Evolutionary conservation across 1,140 invertebrate genomes (phyloP).

Genomic region (Spodoptera frugiperda): DNA sequence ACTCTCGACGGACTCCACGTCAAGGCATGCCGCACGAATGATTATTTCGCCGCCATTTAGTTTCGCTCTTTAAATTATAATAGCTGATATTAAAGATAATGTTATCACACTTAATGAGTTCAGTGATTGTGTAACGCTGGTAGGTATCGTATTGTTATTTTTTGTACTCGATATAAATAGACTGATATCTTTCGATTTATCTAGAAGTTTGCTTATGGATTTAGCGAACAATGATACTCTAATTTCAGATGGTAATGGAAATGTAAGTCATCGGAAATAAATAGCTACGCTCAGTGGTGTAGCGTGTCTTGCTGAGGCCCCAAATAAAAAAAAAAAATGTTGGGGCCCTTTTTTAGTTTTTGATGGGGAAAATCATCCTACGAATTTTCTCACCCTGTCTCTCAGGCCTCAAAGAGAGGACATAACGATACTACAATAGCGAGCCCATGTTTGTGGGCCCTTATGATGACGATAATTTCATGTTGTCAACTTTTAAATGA

Average conservation of each 20-base stretch:
- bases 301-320: too few relatives aligned
- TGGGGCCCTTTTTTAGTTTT: too few relatives aligned
- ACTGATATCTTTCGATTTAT: not conserved
- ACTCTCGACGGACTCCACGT: constrained; percentile 56
- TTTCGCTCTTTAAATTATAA: constrained; percentile 26
- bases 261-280: too few relatives aligned
- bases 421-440: too few relatives aligned
- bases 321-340: too few relatives aligned
- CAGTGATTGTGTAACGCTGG: not conserved
- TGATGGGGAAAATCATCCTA: too few relatives aligned
- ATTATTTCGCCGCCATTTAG: constrained; percentile 45
- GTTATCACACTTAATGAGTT: constrained; percentile 1
- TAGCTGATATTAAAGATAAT: constrained; percentile 19
- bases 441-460: too few relatives aligned
- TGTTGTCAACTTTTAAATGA: too few relatives aligned
- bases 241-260: not conserved
- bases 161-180: not conserved
- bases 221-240: not conserved
- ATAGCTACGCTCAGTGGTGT: too few relatives aligned
- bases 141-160: not conserved
- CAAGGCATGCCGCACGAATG: constrained; percentile 51
- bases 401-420: too few relatives aligned
- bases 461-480: too few relatives aligned
- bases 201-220: not conserved
- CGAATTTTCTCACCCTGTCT: too few relatives aligned